Evolutionary conservation across 1,140 invertebrate genomes (phyloP).

Genomic region (Oreohelix idahoensis): DNA sequence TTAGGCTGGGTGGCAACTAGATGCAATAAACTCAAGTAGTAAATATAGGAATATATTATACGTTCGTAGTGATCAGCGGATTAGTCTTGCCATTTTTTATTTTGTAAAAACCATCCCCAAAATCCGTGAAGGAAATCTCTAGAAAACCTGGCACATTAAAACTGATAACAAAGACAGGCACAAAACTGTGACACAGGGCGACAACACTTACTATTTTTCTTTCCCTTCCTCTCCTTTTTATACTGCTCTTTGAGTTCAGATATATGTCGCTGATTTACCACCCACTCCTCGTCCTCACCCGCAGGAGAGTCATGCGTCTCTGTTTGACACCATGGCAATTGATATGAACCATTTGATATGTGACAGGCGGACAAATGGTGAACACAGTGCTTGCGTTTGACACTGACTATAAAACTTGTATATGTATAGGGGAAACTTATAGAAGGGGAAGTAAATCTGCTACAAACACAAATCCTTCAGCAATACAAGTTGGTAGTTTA

Average conservation of each 20-base stretch:
- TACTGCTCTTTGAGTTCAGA: conserved; percentile 75
- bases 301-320: conserved; percentile 70
- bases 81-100: too few relatives aligned
- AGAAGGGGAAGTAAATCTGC: too few relatives aligned
- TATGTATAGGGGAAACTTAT: too few relatives aligned
- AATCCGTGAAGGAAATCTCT: conserved; percentile 5
- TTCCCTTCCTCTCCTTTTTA: conserved; percentile 74
- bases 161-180: not conserved
- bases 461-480: too few relatives aligned
- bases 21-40: too few relatives aligned
- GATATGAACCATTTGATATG: conserved; percentile 22
- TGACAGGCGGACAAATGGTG: conserved; percentile 24
- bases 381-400: not conserved
- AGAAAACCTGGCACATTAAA: not conserved
- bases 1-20: too few relatives aligned
- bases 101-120: too few relatives aligned
- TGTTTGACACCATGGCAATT: conserved; percentile 52
- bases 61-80: too few relatives aligned
- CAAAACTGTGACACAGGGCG: not conserved
- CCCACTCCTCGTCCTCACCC: conserved; percentile 73
- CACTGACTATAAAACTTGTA: not conserved
- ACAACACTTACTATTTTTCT: conserved; percentile 69
- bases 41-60: too few relatives aligned
- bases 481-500: too few relatives aligned
- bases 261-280: conserved; percentile 73